Conservation (phyloP, 2,888 invertebrate species). For the Chrysolina americana region DNA sequence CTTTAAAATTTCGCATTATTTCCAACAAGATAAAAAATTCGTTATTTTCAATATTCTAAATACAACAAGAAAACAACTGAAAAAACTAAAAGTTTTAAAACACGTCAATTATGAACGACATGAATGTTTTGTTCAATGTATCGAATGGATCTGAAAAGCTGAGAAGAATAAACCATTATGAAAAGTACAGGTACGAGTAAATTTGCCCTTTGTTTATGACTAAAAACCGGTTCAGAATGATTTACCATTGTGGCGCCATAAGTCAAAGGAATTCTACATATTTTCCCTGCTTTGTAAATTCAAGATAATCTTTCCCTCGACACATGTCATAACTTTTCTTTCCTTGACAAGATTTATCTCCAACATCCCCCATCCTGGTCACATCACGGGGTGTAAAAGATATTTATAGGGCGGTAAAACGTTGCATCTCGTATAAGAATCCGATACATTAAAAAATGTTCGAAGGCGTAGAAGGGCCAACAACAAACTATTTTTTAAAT, state of each 20-base stretch:
- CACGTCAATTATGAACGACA: no score
- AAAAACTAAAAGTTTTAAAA: no score
- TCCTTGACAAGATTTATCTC: constrained; percentile 40
- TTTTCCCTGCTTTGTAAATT: constrained; percentile 38
- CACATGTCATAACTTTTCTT: constrained; percentile 41
- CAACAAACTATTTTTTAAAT: no score
- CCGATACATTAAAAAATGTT: neutral
- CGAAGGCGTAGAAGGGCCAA: neutral
- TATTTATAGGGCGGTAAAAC: constrained; percentile 40
- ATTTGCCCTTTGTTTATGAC: neutral
- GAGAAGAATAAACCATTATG: neutral
- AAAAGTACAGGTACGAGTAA: neutral
- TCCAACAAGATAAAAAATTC: no score
- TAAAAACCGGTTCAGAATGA: neutral
- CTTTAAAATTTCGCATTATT: no score
- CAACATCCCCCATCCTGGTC: neutral
- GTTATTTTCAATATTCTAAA: no score
- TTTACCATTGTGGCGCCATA: constrained; percentile 9
- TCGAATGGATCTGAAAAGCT: neutral
- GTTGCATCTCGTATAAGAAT: constrained; percentile 34
- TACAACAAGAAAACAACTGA: no score
- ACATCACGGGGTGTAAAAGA: constrained; percentile 33
- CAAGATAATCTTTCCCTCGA: constrained; percentile 42
- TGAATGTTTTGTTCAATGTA: no score
- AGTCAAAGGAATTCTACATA: constrained; percentile 36